phyloP scores from a whole-genome alignment of 1,140 invertebrate species.

The Amyelois transitella region DNA sequence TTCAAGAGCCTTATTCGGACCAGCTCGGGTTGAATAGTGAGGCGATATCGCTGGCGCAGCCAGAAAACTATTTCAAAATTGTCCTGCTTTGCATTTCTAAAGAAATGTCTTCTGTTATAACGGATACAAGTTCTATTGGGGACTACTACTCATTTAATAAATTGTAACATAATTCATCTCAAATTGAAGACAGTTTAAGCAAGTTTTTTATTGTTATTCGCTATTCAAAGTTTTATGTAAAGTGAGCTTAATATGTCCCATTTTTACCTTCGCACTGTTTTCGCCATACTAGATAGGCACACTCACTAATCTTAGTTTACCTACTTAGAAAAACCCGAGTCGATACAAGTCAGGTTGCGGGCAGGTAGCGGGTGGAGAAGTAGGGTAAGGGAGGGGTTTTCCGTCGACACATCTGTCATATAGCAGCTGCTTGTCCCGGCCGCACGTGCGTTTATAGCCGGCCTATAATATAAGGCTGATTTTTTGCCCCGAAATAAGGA shows the following conservation, averaged over 20 bases:
- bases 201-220: too few species aligned
- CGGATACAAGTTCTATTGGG: neutral
- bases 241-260: too few species aligned
- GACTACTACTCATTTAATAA: neutral
- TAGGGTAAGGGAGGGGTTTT: slow-evolving; percentile 32
- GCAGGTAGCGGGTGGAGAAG: slow-evolving; percentile 36
- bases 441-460: slow-evolving; percentile 59
- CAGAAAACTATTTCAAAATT: too few species aligned
- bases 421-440: slow-evolving; percentile 52
- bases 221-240: too few species aligned
- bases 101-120: neutral
- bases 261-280: too few species aligned
- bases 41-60: too few species aligned
- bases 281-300: too few species aligned
- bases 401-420: slow-evolving; percentile 67
- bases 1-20: neutral
- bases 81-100: neutral
- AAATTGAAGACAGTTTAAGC: neutral
- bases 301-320: too few species aligned
- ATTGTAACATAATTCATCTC: neutral
- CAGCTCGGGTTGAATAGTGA: too few species aligned
- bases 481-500: slow-evolving; percentile 50
- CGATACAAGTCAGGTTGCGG: slow-evolving; percentile 39
- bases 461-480: slow-evolving; percentile 61
- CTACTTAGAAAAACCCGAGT: slow-evolving; percentile 2